phyloP scores from a whole-genome alignment of 2,888 invertebrate genomes.

The Amphipyra tragopoginis region DNA sequence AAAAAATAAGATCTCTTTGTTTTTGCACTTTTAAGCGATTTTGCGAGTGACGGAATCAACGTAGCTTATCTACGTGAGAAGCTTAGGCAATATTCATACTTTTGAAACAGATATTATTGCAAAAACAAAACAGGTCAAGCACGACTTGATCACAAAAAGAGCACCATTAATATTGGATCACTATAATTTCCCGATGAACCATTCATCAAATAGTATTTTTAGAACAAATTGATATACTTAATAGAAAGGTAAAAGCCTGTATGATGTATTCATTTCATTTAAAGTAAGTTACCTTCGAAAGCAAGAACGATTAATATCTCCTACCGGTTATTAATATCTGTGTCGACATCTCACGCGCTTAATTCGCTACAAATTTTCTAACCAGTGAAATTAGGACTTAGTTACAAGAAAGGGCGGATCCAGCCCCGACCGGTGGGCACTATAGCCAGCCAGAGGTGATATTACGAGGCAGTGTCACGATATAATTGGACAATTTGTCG shows the following conservation, averaged over 20 bases:
- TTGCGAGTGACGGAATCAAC: slow-evolving; percentile 15
- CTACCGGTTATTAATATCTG: too few relatives aligned
- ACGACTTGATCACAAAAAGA: not conserved
- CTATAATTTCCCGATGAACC: too few relatives aligned
- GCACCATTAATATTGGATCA: not conserved
- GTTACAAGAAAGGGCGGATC: slow-evolving; percentile 39
- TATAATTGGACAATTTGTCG: slow-evolving; percentile 79
- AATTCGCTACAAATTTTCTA: slow-evolving; percentile 5
- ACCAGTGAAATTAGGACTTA: slow-evolving; percentile 15
- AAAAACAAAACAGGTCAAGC: not conserved
- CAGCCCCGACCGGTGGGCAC: slow-evolving; percentile 22
- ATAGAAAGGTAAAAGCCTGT: too few relatives aligned
- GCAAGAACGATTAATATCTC: too few relatives aligned
- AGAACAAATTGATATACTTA: too few relatives aligned
- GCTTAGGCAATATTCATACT: slow-evolving; percentile 3
- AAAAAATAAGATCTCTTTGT: slow-evolving; percentile 29
- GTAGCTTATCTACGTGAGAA: slow-evolving; percentile 1
- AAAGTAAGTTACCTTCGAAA: too few relatives aligned
- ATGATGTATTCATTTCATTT: too few relatives aligned
- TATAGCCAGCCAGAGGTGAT: slow-evolving; percentile 46
- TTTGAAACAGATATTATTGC: not conserved
- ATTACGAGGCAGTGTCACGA: slow-evolving; percentile 73
- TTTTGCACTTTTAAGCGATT: slow-evolving; percentile 6
- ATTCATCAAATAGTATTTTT: too few relatives aligned
- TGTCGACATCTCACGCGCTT: slow-evolving; percentile 11